Evolutionary conservation across 2,797 vertebrate genomes (phyloP), one percentile per base, ranked within the genome.

Genomic region (Neosalanx taihuensis): DNA sequence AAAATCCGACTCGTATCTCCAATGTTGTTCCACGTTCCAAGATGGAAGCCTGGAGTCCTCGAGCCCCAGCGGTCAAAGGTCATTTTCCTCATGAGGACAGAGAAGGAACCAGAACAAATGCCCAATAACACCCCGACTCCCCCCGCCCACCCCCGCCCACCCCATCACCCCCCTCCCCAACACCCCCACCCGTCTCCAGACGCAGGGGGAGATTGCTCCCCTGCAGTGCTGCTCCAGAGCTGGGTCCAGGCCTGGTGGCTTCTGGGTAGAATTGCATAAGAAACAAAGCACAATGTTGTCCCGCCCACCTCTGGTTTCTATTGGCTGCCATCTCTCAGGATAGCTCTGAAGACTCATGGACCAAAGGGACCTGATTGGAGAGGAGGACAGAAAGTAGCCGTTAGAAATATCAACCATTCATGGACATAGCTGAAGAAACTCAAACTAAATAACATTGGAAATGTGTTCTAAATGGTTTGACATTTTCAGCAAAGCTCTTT

Each of bases 221-320:
- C 51, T 67, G 46, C 29, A 26, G 15, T 26, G 29, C 41, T 46
- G 26, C 64, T 67, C 64, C 64, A 53, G 46, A 17, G 46, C 15
- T 29, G 46, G 26, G 46, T 18, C 15, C 41, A 37, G 26, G 37
- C 64, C 41, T 12, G 6, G 63, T 73, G 37, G 37, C 37, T 74
- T 67, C 62, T 74, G 72, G 61, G 71, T 74, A 76, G 73, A 74
- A 74, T 85, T 85, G 83, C 83, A 85, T 85, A 85, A 85, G 74
- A 71, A 69, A 71, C 56, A 26, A 49, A 81, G 73, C 73, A 72
- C 60, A 70, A 74, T 63, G 72, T 41, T 66, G 64, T 76, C 76
- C 67, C 69, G 9, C 72, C 79, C 75, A 37, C 73, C 61, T 65
- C 73, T 66, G 64, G 65, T 79, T 67, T 67, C 33, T 46, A 65